Conservation (phyloP, 2,113 vertebrate genomes). For the Brienomyrus brachyistius region DNA sequence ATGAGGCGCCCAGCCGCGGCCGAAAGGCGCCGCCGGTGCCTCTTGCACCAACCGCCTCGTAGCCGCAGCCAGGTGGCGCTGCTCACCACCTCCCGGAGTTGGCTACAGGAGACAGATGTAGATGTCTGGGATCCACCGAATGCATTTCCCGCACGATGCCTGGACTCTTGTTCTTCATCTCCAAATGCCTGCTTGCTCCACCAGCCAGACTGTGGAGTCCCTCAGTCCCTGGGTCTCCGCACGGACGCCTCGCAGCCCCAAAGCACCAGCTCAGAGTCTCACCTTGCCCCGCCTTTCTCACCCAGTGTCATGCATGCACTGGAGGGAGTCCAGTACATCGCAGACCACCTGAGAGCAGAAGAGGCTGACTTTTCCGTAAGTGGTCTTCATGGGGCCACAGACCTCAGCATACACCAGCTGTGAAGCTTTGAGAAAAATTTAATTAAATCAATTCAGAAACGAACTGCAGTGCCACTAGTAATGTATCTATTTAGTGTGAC, state of each 20-base stretch:
- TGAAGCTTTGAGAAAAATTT: neutral
- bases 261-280: accelerated
- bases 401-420: neutral
- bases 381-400: neutral
- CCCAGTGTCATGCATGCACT: conserved; percentile 65
- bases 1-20: conserved; percentile 38
- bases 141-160: conserved; percentile 13
- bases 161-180: conserved; percentile 14
- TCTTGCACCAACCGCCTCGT: conserved; percentile 17
- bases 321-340: conserved; percentile 82
- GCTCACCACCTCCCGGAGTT: conserved; percentile 43
- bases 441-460: neutral
- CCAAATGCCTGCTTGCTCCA: neutral
- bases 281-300: conserved; percentile 42
- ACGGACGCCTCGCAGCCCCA: neutral
- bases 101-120: conserved; percentile 47
- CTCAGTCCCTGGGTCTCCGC: conserved; percentile 14
- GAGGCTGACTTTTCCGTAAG: conserved; percentile 80
- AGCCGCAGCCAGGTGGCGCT: neutral
- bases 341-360: conserved; percentile 78
- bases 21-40: neutral
- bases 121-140: conserved; percentile 39
- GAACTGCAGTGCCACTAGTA: neutral
- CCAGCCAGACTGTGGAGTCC: neutral
- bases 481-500: neutral